Evolutionary conservation across 2,888 invertebrate genomes (phyloP).

Genomic region (Drosophila melanocephala): DNA sequence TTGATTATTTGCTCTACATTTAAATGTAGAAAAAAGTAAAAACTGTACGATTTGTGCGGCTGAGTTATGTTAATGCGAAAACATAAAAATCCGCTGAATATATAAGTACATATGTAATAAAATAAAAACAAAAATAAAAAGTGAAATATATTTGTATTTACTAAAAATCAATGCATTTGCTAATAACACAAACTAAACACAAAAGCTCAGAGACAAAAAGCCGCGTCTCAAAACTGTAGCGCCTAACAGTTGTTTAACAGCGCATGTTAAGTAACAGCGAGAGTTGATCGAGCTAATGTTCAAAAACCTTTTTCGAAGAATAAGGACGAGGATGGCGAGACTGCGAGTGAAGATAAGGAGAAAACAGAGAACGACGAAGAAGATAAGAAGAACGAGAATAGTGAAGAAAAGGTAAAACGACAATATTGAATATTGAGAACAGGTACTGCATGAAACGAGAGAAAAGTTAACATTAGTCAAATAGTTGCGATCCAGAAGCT

Average conservation of each 20-base stretch:
- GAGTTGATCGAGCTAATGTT: slow-evolving; percentile 19
- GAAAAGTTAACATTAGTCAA: slow-evolving; percentile 42
- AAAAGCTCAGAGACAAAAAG: slow-evolving; percentile 10
- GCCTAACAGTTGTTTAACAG: slow-evolving; percentile 42
- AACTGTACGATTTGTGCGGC: slow-evolving; percentile 64
- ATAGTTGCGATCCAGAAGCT: slow-evolving; percentile 42
- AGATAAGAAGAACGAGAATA: slow-evolving; percentile 44
- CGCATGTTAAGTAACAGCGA: slow-evolving; percentile 45
- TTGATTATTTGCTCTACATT: slow-evolving; percentile 42
- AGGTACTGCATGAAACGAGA: slow-evolving; percentile 43
- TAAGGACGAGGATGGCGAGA: slow-evolving; percentile 48
- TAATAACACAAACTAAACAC: slow-evolving; percentile 41
- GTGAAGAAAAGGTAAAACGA: slow-evolving; percentile 66
- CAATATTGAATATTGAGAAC: neutral
- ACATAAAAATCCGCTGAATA: slow-evolving; percentile 75
- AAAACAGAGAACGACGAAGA: slow-evolving; percentile 37
- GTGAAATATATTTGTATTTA: slow-evolving; percentile 77
- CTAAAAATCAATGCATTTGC: slow-evolving; percentile 65
- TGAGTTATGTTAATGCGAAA: slow-evolving; percentile 78
- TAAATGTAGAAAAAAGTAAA: slow-evolving; percentile 43
- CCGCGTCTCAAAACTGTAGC: neutral
- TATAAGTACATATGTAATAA: slow-evolving; percentile 61
- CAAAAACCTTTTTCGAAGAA: slow-evolving; percentile 46
- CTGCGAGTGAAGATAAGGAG: slow-evolving; percentile 43
- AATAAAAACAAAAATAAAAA: slow-evolving; percentile 30